A percentile compares a stretch with the other conserved stretches of the same genome.
phyloP scores from a whole-genome alignment of 1,140 invertebrate genomes.

The Tetramorium alpestre region DNA sequence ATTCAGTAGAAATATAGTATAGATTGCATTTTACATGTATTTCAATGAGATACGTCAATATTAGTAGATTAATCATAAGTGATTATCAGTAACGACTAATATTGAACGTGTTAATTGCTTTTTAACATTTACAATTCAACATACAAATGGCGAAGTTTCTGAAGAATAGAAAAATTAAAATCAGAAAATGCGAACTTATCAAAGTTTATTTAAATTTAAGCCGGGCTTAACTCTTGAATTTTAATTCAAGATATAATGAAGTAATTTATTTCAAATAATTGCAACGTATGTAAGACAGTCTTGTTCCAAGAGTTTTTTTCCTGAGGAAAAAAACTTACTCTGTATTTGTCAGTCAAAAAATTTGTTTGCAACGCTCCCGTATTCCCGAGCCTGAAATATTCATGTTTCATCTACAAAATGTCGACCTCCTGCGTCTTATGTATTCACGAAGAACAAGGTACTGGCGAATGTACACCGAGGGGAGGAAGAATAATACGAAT shows the following conservation, averaged over 20 bases:
- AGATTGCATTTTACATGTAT: conserved; percentile 28
- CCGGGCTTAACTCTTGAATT: background rate
- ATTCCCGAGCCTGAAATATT: conserved; percentile 40
- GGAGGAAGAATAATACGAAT: conserved; percentile 58
- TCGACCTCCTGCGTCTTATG: conserved; percentile 1
- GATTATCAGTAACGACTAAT: background rate
- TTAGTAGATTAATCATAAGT: background rate
- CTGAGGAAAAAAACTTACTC: background rate
- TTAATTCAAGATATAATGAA: background rate
- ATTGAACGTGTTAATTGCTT: background rate
- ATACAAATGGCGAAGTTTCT: background rate
- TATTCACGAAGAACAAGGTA: conserved; percentile 50
- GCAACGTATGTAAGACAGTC: background rate
- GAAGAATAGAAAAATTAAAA: background rate
- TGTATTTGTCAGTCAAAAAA: conserved; percentile 24
- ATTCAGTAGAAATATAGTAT: conserved; percentile 7
- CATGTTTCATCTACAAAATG: conserved; percentile 40
- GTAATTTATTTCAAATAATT: background rate
- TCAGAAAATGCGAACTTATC: background rate
- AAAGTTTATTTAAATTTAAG: conserved; percentile 7
- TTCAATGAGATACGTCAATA: conserved; percentile 37
- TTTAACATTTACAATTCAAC: background rate
- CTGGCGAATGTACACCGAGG: conserved; percentile 11
- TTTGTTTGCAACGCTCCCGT: background rate
- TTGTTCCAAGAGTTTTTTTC: background rate